A percentile compares a stretch with the other conserved stretches of the same genome.
phyloP scores from a whole-genome alignment of 2,113 vertebrate genomes.

The Artemisiospiza belli region DNA sequence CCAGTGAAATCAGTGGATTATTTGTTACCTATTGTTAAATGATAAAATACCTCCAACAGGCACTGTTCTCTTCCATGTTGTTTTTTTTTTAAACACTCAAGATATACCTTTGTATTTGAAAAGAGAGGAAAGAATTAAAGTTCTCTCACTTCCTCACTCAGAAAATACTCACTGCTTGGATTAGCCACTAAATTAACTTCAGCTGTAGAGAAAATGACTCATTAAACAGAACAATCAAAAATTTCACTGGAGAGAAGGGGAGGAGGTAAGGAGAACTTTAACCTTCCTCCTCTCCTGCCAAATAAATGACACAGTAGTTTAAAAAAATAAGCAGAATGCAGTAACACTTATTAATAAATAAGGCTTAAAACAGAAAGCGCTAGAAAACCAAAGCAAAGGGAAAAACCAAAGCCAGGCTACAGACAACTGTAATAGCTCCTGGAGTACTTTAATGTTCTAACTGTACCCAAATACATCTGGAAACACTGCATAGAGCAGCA shows the following conservation, averaged over 20 bases:
- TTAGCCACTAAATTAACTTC: conserved; percentile 51
- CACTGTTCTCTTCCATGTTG: neutral
- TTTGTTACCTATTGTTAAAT: neutral
- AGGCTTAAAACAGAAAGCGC: neutral
- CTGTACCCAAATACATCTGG: neutral
- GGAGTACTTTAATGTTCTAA: neutral
- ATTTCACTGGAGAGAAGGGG: conserved; percentile 22
- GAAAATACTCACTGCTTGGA: conserved; percentile 46
- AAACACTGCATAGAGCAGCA: neutral
- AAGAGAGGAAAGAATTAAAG: neutral
- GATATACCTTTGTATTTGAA: neutral
- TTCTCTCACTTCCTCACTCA: conserved; percentile 7
- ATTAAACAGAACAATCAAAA: conserved; percentile 53
- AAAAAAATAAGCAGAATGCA: neutral
- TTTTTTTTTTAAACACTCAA: neutral
- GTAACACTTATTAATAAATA: neutral
- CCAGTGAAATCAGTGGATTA: neutral
- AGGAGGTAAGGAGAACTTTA: conserved; percentile 38
- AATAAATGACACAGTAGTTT: neutral
- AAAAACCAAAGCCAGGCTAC: neutral
- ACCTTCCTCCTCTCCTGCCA: conserved; percentile 17
- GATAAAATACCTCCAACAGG: neutral
- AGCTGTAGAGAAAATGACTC: conserved; percentile 63
- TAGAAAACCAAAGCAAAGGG: neutral
- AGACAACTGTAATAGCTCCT: neutral